Base-by-base conservation (phyloP, 2,888 invertebrate genomes). In the Cheilosia variabilis region DNA sequence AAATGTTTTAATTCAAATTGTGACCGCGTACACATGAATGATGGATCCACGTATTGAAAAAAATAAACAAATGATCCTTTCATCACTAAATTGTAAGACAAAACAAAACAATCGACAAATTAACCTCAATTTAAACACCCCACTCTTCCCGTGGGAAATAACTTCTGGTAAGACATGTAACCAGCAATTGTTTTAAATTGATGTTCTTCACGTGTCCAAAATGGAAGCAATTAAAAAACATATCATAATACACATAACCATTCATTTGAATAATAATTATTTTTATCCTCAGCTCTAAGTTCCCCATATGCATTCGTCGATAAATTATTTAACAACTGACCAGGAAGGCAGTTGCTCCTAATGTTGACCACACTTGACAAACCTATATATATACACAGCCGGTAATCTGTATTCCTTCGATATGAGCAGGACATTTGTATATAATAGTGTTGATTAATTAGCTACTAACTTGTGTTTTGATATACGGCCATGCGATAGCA, bases 401-500 rank as follows among this genome's bases (percentile, higher is more conserved):
- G 41, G 45, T 45, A 53, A 60, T 68, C 9, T 62, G 60, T 53
- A 62, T 47, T 53, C 69, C 45, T 27, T 37, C 62, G 58, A 58
- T 31, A 17, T 58, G 58, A 13, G 55, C 17, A 43, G 58, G 58
- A 79, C 43, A 58, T 71, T 79, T 52, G 27, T 27, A 65, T 58
- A 31, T 52, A 27, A 31, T 31, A 57, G 71, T 24, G 24, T 79
- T 79, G 72, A 65, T 79, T 72, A 79, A 79, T 72, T 79, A 65
- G 79, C 50, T 55, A 72, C 58, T 71, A 65, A 41, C 50, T 78
- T 78, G 62, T 47, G 71, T 27, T 57, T 72, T 79, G 79, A 79
- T 79, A 24, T 52, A 72, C 63, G 53, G 63, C 50, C 78, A 78
- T 69, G 78, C 57, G 78, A 78, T 78, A 34, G 52, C n/a, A 68